Evolutionary conservation across 2,888 invertebrate species (phyloP).

Genomic region (Timema cristinae): DNA sequence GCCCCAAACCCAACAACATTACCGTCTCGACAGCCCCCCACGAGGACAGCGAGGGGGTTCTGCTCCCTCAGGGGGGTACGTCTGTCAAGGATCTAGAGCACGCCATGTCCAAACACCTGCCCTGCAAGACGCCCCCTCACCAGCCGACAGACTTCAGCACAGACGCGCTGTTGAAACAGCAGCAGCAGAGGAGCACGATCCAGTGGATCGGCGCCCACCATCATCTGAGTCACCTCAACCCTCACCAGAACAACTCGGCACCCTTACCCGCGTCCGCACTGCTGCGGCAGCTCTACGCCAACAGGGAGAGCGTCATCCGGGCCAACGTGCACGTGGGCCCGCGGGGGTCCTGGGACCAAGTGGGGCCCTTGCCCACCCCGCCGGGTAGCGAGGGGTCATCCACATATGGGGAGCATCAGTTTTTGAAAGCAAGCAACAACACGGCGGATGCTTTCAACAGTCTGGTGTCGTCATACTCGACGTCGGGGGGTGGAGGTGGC

Average conservation of each 20-base stretch:
- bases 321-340: conserved; percentile 63
- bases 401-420: conserved; percentile 64
- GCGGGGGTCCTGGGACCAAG: conserved; percentile 55
- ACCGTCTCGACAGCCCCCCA: conserved; percentile 33
- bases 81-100: conserved; percentile 92
- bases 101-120: conserved; percentile 94
- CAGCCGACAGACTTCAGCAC: conserved; percentile 85
- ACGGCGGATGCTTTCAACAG: conserved; percentile 55
- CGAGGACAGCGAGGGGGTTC: conserved; percentile 30
- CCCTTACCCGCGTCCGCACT: conserved; percentile 83
- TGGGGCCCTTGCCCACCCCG: conserved; percentile 78
- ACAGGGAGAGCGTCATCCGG: conserved; percentile 90
- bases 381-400: conserved; percentile 81
- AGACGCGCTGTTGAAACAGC: conserved; percentile 76
- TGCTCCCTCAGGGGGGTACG: conserved; percentile 37
- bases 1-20: conserved; percentile 44
- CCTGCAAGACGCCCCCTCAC: conserved; percentile 51
- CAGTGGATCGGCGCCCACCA: conserved; percentile 91
- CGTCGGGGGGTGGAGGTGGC: conserved; percentile 38
- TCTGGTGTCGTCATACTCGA: conserved; percentile 53
- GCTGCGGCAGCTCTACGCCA: conserved; percentile 84
- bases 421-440: conserved; percentile 41
- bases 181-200: conserved; percentile 75
- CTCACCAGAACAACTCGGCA: conserved; percentile 50
- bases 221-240: conserved; percentile 55